Evolutionary conservation across 2,113 vertebrate species (phyloP).

Genomic region (Dinomys branickii): DNA sequence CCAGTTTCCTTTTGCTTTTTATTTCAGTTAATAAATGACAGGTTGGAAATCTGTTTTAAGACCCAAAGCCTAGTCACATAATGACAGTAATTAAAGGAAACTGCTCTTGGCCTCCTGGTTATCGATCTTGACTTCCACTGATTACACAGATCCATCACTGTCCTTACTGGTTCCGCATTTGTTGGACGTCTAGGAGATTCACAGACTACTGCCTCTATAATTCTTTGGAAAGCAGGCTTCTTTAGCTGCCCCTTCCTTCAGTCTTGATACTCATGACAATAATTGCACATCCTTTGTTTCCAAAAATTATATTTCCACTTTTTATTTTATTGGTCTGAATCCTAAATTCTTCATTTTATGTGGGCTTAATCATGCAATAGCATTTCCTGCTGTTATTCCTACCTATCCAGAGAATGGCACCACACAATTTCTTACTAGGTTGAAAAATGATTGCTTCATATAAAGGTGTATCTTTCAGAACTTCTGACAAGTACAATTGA

Average conservation of each 20-base stretch:
- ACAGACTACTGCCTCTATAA: not conserved
- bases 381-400: not conserved
- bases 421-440: not conserved
- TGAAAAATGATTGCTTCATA: not conserved
- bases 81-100: not conserved
- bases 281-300: not conserved
- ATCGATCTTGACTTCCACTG: not conserved
- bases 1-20: not conserved
- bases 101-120: not conserved
- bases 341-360: not conserved
- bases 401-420: rapidly evolving
- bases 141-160: not conserved
- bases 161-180: not conserved
- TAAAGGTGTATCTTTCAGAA: not conserved
- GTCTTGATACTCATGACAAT: not conserved
- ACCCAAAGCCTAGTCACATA: not conserved
- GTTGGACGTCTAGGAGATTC: not conserved
- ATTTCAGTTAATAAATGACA: not conserved
- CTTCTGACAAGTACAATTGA: not conserved
- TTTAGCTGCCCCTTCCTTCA: not conserved
- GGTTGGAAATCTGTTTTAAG: not conserved
- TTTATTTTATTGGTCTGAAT: not conserved
- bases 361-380: not conserved
- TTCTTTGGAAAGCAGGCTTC: not conserved
- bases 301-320: not conserved